These are phyloP conservation scores for Goniozus legneri DNA, from an alignment of 1,140 invertebrate species.

Conservation along the genomic window DNA sequence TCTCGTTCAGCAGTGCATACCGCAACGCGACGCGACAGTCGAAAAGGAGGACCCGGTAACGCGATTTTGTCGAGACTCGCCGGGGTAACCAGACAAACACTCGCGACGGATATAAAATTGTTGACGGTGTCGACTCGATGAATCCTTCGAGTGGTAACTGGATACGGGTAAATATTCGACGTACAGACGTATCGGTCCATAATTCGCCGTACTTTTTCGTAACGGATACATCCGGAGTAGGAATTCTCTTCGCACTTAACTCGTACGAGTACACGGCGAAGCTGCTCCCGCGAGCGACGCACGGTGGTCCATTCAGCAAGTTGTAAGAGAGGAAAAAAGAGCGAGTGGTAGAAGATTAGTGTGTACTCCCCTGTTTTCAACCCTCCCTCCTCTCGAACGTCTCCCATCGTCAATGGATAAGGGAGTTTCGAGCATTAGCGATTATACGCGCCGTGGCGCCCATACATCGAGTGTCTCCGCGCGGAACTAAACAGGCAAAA, in stretches of 20 bases:
- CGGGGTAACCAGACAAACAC: too few relatives aligned
- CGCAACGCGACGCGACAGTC: slow-evolving; percentile 15
- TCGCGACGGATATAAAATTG: too few relatives aligned
- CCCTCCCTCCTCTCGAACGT: background rate
- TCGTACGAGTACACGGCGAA: background rate
- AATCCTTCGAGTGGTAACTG: too few relatives aligned
- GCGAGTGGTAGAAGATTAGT: slow-evolving; percentile 26
- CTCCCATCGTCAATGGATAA: slow-evolving; percentile 18
- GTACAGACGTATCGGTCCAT: too few relatives aligned
- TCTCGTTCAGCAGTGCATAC: slow-evolving; percentile 35
- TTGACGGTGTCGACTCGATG: too few relatives aligned
- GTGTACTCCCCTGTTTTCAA: background rate
- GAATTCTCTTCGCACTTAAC: too few relatives aligned
- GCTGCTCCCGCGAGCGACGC: background rate
- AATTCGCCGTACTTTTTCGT: too few relatives aligned
- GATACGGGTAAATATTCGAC: too few relatives aligned
- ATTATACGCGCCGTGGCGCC: slow-evolving; percentile 44
- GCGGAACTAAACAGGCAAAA: slow-evolving; percentile 50
- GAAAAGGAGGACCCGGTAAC: too few relatives aligned
- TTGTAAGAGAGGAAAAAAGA: slow-evolving; percentile 10
- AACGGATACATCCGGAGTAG: too few relatives aligned
- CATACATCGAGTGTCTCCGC: slow-evolving; percentile 44
- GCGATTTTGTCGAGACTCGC: too few relatives aligned
- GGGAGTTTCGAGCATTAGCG: slow-evolving; percentile 45
- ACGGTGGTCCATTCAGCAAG: background rate